phyloP scores from a whole-genome alignment of 2,797 vertebrate genomes.

The Kryptopterus vitreolus region DNA sequence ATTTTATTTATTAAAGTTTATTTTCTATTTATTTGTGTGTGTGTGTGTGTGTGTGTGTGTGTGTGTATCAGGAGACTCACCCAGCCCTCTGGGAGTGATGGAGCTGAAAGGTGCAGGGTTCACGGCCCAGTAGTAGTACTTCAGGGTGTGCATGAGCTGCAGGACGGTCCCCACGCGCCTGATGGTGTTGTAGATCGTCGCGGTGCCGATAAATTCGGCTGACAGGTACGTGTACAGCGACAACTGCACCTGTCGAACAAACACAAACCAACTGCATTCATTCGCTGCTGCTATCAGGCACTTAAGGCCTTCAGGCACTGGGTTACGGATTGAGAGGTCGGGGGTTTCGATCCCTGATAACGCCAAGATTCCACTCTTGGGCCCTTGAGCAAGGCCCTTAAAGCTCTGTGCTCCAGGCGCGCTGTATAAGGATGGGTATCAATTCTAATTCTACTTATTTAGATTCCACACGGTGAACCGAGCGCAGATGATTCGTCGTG shows the following conservation, averaged over 20 bases:
- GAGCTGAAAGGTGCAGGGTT: conserved; percentile 88
- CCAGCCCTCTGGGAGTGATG: conserved; percentile 85
- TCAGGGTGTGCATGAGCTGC: conserved; percentile 90
- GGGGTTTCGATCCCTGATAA: too few relatives aligned
- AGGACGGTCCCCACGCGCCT: conserved; percentile 92
- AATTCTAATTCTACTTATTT: too few relatives aligned
- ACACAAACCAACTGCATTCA: background rate
- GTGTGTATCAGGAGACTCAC: conserved; percentile 63
- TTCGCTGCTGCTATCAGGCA: too few relatives aligned
- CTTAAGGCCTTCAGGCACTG: too few relatives aligned
- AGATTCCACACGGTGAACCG: too few relatives aligned
- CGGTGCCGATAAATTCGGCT: conserved; percentile 91
- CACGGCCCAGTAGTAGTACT: conserved; percentile 94
- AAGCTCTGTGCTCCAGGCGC: too few relatives aligned
- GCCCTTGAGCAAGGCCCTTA: too few relatives aligned
- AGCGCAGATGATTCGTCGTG: too few relatives aligned
- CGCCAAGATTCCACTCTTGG: too few relatives aligned
- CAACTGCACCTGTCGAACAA: conserved; percentile 81
- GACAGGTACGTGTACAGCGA: conserved; percentile 93
- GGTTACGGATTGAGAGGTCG: too few relatives aligned
- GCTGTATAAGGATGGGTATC: too few relatives aligned
- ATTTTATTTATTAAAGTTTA: too few relatives aligned
- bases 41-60: conserved; percentile 23
- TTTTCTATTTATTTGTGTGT: background rate
- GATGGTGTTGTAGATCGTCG: conserved; percentile 89